Conservation (phyloP, 30 jellyfish, hydroid and myxozoan species). For the Turritopsis rubra region DNA sequence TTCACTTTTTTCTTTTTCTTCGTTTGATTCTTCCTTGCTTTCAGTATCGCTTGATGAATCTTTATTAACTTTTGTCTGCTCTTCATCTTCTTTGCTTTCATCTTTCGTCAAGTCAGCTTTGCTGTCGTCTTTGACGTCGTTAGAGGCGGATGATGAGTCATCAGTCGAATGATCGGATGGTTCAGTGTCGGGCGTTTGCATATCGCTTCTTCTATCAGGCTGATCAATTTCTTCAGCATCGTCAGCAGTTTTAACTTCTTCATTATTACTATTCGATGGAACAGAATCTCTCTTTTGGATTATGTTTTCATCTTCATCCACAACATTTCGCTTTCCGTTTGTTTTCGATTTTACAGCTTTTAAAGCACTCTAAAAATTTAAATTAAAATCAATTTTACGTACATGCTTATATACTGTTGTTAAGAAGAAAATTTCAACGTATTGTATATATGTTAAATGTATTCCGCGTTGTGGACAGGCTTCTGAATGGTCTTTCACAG, state of each 20-base stretch:
- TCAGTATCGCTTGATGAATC: background rate
- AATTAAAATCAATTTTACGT: background rate
- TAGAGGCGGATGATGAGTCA: background rate
- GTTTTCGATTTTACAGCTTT: background rate
- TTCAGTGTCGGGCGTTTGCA: background rate
- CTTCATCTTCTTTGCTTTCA: conserved; percentile 1
- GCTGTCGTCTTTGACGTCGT: background rate
- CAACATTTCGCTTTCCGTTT: conserved; percentile 12
- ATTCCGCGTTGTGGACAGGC: too few species aligned
- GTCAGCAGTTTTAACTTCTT: conserved; percentile 1
- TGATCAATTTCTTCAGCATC: conserved; percentile 6
- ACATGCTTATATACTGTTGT: background rate
- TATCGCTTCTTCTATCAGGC: conserved; percentile 1
- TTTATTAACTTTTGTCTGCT: background rate
- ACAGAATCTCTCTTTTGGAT: conserved; percentile 36
- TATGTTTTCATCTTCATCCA: conserved; percentile 6
- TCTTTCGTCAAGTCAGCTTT: background rate
- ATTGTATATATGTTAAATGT: too few species aligned
- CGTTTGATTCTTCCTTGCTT: background rate
- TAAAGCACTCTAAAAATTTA: background rate
- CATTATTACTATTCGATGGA: conserved; percentile 14
- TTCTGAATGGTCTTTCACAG: too few species aligned
- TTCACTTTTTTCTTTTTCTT: conserved; percentile 1
- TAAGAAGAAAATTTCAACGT: background rate
- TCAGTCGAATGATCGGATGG: background rate